Evolutionary conservation across 1,140 invertebrate genomes (phyloP).

Genomic region (Drosophila pallidifrons): DNA sequence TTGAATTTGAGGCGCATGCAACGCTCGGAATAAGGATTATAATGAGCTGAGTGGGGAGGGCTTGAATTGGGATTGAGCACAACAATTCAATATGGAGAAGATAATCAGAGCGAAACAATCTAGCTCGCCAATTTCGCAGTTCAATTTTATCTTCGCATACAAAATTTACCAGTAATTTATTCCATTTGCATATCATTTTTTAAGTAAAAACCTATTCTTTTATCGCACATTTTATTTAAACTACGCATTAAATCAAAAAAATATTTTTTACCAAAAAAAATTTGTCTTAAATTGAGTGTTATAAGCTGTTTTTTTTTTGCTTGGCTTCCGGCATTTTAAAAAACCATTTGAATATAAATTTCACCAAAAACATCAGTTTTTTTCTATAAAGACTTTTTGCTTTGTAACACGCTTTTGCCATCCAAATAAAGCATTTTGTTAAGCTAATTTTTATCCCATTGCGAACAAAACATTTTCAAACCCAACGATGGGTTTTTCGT

Average conservation of each 20-base stretch:
- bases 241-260: slow-evolving; percentile 68
- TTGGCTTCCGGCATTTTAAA: slow-evolving; percentile 45
- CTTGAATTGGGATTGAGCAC: slow-evolving; percentile 59
- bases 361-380: slow-evolving; percentile 31
- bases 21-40: slow-evolving; percentile 32
- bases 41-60: slow-evolving; percentile 53
- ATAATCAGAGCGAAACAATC: neutral
- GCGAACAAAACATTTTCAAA: slow-evolving; percentile 66
- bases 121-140: no score
- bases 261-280: slow-evolving; percentile 44
- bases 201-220: neutral
- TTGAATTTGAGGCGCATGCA: slow-evolving; percentile 69
- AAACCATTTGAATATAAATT: slow-evolving; percentile 34
- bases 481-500: slow-evolving; percentile 50
- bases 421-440: slow-evolving; percentile 80
- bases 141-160: neutral
- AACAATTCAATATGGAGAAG: slow-evolving; percentile 2
- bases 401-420: slow-evolving; percentile 75
- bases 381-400: slow-evolving; percentile 57
- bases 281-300: slow-evolving; percentile 72
- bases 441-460: slow-evolving; percentile 83
- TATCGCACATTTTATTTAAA: slow-evolving; percentile 16
- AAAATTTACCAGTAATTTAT: neutral
- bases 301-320: slow-evolving; percentile 66
- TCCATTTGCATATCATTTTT: no score